phyloP scores from a whole-genome alignment of 2,797 vertebrate species.

The Scarus forsteni region DNA sequence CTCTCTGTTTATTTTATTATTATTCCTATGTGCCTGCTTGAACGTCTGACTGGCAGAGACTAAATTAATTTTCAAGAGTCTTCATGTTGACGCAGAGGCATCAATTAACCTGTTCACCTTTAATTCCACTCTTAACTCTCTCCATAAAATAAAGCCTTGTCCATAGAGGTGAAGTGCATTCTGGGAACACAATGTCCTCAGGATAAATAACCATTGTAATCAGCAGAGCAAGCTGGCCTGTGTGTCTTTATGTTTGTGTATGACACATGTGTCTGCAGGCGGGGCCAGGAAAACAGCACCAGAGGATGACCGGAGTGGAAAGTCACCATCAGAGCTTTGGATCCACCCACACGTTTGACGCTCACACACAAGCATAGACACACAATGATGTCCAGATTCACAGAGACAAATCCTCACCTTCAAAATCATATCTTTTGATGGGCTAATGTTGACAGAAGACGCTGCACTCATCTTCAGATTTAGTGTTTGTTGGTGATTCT shows the following conservation, averaged over 20 bases:
- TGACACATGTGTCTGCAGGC: conserved; percentile 47
- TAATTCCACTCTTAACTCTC: not conserved
- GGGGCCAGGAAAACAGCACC: conserved; percentile 33
- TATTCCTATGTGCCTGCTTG: not conserved
- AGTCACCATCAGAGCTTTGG: conserved; percentile 50
- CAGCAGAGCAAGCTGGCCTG: conserved; percentile 2
- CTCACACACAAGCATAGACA: conserved; percentile 7
- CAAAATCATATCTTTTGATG: conserved; percentile 9
- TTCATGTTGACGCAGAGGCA: conserved; percentile 26
- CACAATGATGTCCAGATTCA: conserved; percentile 30
- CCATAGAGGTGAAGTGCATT: conserved; percentile 15
- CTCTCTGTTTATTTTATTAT: not conserved
- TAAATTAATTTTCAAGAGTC: conserved; percentile 34
- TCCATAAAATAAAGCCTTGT: conserved; percentile 1
- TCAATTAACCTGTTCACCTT: conserved; percentile 56
- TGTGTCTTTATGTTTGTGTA: conserved; percentile 22
- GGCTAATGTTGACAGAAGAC: conserved; percentile 49
- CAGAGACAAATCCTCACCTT: conserved; percentile 14
- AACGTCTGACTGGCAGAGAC: not conserved
- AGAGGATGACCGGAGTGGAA: conserved; percentile 55
- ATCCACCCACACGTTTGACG: conserved; percentile 29
- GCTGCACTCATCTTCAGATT: conserved; percentile 50
- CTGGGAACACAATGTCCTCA: conserved; percentile 49
- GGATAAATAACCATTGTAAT: conserved; percentile 6
- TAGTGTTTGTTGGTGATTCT: conserved; percentile 41